These are phyloP conservation scores for Beris chalybata DNA, from an alignment of 2,888 invertebrate genomes.

Conservation along the genomic window DNA sequence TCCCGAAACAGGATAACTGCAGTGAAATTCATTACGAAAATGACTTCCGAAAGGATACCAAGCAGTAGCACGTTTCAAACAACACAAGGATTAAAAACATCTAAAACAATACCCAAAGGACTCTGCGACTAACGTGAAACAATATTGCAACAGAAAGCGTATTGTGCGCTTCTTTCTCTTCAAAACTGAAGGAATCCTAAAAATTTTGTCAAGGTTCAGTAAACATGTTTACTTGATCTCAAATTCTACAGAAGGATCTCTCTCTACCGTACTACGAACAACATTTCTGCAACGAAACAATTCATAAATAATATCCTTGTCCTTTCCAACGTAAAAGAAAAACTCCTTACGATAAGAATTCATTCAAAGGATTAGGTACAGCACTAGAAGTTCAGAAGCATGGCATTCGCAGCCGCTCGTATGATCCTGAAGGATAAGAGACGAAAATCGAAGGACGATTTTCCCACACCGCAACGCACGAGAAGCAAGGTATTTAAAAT, in stretches of 20 bases:
- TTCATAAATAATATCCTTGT: too few relatives aligned
- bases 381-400: constrained; percentile 49
- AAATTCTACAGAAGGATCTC: too few relatives aligned
- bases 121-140: not conserved
- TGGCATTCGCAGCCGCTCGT: constrained; percentile 83
- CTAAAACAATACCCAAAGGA: not conserved
- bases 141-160: not conserved
- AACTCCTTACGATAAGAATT: too few relatives aligned
- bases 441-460: constrained; percentile 81
- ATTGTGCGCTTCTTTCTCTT: not conserved
- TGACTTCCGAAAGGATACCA: constrained; percentile 15
- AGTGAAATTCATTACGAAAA: not conserved
- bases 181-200: not conserved
- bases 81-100: constrained; percentile 5
- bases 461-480: constrained; percentile 68
- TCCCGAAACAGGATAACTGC: too few relatives aligned
- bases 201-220: constrained; percentile 3
- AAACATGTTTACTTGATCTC: constrained; percentile 19
- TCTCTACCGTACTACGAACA: too few relatives aligned
- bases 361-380: too few relatives aligned
- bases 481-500: constrained; percentile 74
- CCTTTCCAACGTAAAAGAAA: too few relatives aligned
- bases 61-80: constrained; percentile 10
- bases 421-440: constrained; percentile 84
- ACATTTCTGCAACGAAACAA: too few relatives aligned